Conservation (phyloP, 2,888 invertebrate genomes). For the Arge pagana region DNA sequence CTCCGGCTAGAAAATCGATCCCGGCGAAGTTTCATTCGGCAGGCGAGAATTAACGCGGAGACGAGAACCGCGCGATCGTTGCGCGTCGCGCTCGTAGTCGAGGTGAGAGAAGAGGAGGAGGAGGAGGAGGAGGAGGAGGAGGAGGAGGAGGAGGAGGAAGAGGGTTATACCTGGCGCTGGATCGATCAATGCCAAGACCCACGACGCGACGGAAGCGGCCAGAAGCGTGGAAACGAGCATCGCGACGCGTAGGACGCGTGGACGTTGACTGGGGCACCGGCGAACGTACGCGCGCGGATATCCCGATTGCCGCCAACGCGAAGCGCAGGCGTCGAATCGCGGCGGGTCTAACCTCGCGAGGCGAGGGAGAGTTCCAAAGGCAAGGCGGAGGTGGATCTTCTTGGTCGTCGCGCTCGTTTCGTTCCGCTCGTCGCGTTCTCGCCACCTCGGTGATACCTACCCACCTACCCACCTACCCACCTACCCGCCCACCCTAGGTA, state of each 20-base stretch:
- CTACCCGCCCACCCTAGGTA: too few species aligned
- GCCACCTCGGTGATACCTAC: too few species aligned
- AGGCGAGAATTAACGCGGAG: too few species aligned
- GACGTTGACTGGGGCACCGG: slow-evolving; percentile 50
- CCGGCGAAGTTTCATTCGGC: too few species aligned
- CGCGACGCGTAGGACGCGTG: slow-evolving; percentile 52
- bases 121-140: slow-evolving; percentile 3
- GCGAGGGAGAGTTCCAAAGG: not conserved
- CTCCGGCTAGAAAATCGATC: too few species aligned
- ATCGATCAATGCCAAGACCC: slow-evolving; percentile 52
- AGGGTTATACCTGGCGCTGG: slow-evolving; percentile 47
- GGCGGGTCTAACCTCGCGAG: too few species aligned
- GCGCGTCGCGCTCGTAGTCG: too few species aligned
- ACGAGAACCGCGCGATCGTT: too few species aligned
- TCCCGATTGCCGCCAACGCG: slow-evolving; percentile 46
- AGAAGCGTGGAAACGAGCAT: slow-evolving; percentile 41
- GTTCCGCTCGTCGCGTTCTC: too few species aligned
- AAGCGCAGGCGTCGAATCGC: slow-evolving; percentile 36
- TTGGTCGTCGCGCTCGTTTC: too few species aligned
- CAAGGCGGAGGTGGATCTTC: not conserved
- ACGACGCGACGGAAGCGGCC: slow-evolving; percentile 50
- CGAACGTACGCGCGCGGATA: slow-evolving; percentile 16
- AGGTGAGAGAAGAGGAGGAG: not conserved
- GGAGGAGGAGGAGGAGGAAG: slow-evolving; percentile 16
- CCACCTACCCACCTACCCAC: too few species aligned